phyloP scores from a whole-genome alignment of 2,797 vertebrate genomes.

The Gallinago stenura region DNA sequence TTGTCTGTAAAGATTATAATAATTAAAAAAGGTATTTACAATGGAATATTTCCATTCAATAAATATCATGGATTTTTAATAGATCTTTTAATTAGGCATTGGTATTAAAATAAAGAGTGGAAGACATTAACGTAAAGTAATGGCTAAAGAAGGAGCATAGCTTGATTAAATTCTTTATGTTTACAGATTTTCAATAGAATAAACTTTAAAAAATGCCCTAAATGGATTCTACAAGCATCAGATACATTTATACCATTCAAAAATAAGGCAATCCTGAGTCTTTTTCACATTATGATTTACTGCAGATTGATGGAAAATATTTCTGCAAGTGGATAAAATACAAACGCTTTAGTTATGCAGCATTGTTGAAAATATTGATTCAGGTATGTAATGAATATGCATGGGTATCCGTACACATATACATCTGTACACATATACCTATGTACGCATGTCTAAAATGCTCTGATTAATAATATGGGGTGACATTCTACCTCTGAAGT shows the following conservation, averaged over 20 bases:
- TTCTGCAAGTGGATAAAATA: not conserved
- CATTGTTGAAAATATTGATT: not conserved
- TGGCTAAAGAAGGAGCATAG: not conserved
- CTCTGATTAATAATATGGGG: not conserved
- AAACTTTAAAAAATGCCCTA: not conserved
- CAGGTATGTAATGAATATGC: not conserved
- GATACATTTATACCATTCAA: not conserved
- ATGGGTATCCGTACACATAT: not conserved
- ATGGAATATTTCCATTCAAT: not conserved
- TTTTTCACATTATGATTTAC: not conserved
- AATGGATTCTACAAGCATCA: not conserved
- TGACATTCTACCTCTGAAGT: not conserved
- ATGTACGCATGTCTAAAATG: not conserved
- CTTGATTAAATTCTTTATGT: not conserved
- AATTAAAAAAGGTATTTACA: not conserved
- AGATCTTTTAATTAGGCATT: not conserved
- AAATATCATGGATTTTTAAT: not conserved
- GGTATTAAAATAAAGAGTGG: not conserved
- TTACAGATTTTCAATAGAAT: not conserved
- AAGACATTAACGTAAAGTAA: not conserved
- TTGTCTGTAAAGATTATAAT: not conserved
- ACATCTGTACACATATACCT: not conserved
- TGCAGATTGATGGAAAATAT: not conserved
- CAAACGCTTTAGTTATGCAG: not conserved
- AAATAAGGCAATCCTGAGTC: not conserved